phyloP scores from a whole-genome alignment of 2,113 vertebrate genomes.

The Tinamus guttatus region DNA sequence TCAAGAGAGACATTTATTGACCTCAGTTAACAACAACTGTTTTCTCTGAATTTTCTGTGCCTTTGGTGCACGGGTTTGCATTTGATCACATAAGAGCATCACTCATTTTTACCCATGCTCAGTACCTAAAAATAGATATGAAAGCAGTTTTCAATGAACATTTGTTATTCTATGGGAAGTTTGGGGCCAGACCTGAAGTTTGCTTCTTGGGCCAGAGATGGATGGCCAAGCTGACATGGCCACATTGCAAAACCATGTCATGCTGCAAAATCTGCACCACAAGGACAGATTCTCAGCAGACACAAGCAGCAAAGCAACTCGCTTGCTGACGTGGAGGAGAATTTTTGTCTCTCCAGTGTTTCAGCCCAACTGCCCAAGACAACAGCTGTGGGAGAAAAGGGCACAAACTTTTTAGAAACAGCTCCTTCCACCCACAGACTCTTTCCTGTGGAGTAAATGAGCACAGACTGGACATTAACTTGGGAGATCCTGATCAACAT shows the following conservation, averaged over 20 bases:
- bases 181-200: background rate
- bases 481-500: constrained; percentile 35
- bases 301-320: background rate
- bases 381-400: background rate
- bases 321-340: background rate
- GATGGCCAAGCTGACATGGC: background rate
- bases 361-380: background rate
- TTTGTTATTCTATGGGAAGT: background rate
- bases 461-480: background rate
- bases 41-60: background rate
- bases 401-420: background rate
- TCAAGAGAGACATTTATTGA: background rate
- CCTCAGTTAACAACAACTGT: background rate
- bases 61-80: background rate
- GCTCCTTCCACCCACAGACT: background rate
- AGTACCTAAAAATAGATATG: background rate
- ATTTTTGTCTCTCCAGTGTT: background rate
- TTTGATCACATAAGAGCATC: background rate
- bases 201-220: fast-evolving
- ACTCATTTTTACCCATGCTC: background rate
- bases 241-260: background rate
- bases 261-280: background rate
- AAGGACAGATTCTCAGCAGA: background rate
- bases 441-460: background rate
- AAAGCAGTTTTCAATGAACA: background rate